Evolutionary conservation across 30 jellyfish, hydroid and myxozoan genomes (phyloP), one percentile per base, ranked within the genome.

Genomic region (Pelagia noctiluca): DNA sequence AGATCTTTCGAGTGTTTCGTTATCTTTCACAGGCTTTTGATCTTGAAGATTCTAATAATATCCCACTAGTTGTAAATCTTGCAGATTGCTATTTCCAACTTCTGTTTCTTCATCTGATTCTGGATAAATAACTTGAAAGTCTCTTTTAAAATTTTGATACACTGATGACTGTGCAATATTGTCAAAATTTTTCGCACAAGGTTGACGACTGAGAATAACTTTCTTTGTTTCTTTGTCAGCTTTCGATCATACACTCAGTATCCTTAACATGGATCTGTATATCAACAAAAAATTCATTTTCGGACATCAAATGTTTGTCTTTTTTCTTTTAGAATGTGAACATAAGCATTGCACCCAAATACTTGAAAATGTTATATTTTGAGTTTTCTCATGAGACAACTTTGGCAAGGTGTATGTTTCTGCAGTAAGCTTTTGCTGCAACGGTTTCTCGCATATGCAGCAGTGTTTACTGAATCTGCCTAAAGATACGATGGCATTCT

Each of bases 401-500:
- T 34, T 57, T 78, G 49, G 61, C 61, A 78, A 5, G 89, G 85
- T 78, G 85, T 80, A 26, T n/a, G n/a, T 7, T 63, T 85, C 50
- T 80, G 63, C 84, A 80, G 85, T 21, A 31, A 23, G 30, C 50
- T 32, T 80, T 84, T 63, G 8, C 84, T 83, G 42, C 90, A 26
- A 63, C 83, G 34, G 63, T 80, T 80, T 61, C 89, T 30, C 26
- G 62, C 13, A 38, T 54, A 78, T 4, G 24, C 79, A 2, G 70
- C 89, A 31, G 90, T 80, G 21, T 35, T 35, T 26, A 62, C 63
- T 16, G 90, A 83, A 2, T 80, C 84, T 63, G 90, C 84, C 83
- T 75, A 80, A 78, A 66, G 61, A 22, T 19, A 30, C 25, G 61
- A 57, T 33, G 81, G 89, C 81, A 57, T 78, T 36, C 34, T 60